Base-by-base conservation (phyloP, 2,113 vertebrate genomes). In the Cinclus mexicanus region DNA sequence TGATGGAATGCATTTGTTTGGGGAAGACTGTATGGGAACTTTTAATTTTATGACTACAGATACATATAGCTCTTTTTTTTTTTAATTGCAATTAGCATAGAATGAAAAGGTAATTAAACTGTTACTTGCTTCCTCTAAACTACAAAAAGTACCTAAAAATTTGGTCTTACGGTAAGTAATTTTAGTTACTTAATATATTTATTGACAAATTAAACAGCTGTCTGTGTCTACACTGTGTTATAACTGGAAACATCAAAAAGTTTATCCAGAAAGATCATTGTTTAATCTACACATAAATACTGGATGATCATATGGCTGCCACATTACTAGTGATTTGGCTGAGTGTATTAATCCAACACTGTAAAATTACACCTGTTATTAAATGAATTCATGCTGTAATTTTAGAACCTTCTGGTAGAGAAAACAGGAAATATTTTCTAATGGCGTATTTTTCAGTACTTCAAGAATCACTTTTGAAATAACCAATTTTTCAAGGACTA, bases 141-240 rank as follows among this genome's bases (percentile, higher is more conserved):
- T 91, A 92, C 65, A 92, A 74, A 80, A 37, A 72, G 35, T 83
- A 75, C 70, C 81, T 74, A 94, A 97, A 96, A 94, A 46, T 20
- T 82, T 22, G 10, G 77, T 95, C 39, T 94, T 50, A 39, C 53
- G 44, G 69, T 87, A 82, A 94, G 67, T 55, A 75, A 49, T 76
- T 95, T 92, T 93, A 89, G 83, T 93, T 96, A 95, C 60, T 90
- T 64, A 89, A 24, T 93, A 47, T 87, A 95, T 90, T 94, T 90
- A 96, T 39, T 88, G 84, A 76, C 42, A 69, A 79, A 78, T 81
- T 83, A 84, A 92, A 69, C 57, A 94, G 25, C 56, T 91, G 26
- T 41, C 69, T 76, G 14, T 78, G 59, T 46, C 85, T 93, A 29
- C 42, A 41, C 29, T 22, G 15, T 44, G 28, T 71, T 87, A 83